Conservation (phyloP, 1,140 invertebrate species). For the Aphaenogaster floridana region DNA sequence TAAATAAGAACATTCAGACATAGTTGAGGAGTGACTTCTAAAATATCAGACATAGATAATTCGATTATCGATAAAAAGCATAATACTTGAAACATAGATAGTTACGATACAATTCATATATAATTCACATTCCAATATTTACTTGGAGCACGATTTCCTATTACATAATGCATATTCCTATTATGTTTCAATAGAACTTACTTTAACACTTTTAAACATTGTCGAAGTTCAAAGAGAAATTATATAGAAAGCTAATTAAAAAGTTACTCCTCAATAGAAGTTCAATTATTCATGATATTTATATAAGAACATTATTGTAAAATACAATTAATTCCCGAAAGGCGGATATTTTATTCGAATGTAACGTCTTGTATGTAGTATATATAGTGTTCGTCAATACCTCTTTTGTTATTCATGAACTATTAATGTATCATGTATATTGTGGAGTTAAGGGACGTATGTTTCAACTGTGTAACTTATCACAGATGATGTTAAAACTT, state of each 20-base stretch:
- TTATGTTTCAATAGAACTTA: neutral
- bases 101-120: neutral
- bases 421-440: slow-evolving; percentile 44
- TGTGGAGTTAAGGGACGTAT: neutral
- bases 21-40: slow-evolving; percentile 40
- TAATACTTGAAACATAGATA: neutral
- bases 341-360: slow-evolving; percentile 25
- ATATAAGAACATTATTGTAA: neutral
- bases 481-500: slow-evolving; percentile 73
- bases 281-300: slow-evolving; percentile 49
- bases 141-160: neutral
- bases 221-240: slow-evolving; percentile 10
- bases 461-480: slow-evolving; percentile 70
- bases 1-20: slow-evolving; percentile 34
- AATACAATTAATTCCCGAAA: slow-evolving; percentile 10
- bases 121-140: slow-evolving; percentile 28
- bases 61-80: neutral
- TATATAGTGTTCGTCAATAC: slow-evolving; percentile 37
- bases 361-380: slow-evolving; percentile 34
- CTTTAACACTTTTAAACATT: neutral
- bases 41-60: neutral
- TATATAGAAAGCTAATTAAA: slow-evolving; percentile 8
- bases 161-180: neutral
- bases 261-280: slow-evolving; percentile 55
- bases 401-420: slow-evolving; percentile 35